Conservation (phyloP, 2,113 vertebrate genomes). For the Phycodurus eques region DNA sequence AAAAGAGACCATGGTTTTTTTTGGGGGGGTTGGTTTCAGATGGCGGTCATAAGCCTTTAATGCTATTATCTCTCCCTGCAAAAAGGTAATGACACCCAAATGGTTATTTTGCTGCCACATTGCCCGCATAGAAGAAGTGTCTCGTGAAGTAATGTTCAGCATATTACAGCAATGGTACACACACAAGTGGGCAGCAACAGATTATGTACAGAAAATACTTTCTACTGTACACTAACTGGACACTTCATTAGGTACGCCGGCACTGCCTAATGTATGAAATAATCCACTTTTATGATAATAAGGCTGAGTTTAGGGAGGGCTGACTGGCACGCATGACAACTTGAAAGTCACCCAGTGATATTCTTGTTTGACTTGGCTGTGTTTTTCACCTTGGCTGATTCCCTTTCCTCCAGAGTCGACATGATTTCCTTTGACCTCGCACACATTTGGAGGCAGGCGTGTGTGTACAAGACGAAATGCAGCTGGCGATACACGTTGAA, state of each 20-base stretch:
- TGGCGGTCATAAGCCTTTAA: slow-evolving; percentile 40
- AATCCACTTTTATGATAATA: neutral
- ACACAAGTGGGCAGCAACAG: slow-evolving; percentile 20
- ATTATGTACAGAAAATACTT: slow-evolving; percentile 30
- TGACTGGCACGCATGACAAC: too few relatives aligned
- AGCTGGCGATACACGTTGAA: neutral
- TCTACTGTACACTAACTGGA: slow-evolving; percentile 12
- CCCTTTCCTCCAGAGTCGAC: slow-evolving; percentile 10
- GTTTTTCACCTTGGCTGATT: slow-evolving; percentile 29
- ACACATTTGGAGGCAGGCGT: neutral
- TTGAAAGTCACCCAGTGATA: slow-evolving; percentile 43
- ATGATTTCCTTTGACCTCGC: slow-evolving; percentile 30
- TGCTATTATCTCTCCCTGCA: slow-evolving; percentile 28
- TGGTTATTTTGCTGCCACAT: slow-evolving; percentile 54
- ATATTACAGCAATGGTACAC: slow-evolving; percentile 28
- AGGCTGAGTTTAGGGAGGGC: too few relatives aligned
- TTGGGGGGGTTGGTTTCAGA: neutral
- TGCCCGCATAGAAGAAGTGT: slow-evolving; percentile 33
- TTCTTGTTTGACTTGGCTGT: slow-evolving; percentile 16
- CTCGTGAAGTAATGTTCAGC: slow-evolving; percentile 23
- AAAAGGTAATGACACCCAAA: slow-evolving; percentile 55
- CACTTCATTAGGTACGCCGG: neutral
- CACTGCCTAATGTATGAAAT: neutral
- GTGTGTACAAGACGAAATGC: too few relatives aligned
- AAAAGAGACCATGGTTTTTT: neutral